These are phyloP conservation scores for Argyrosomus japonicus DNA, from an alignment of 2,113 vertebrate species.

Conservation along the genomic window DNA sequence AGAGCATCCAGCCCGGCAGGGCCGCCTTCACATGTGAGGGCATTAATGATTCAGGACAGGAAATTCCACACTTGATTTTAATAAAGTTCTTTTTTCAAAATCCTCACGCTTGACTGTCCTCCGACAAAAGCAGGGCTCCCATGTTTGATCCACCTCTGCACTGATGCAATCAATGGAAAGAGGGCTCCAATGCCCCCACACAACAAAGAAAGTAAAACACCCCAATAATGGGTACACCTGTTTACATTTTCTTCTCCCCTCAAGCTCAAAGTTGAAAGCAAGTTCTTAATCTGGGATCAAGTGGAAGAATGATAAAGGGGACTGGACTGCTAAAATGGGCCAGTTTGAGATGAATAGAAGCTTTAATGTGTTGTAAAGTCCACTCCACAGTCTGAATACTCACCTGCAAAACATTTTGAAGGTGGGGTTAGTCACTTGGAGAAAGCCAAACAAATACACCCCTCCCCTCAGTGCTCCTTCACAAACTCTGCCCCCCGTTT, in stretches of 20 bases:
- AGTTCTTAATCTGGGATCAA: conserved; percentile 65
- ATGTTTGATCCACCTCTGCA: conserved; percentile 55
- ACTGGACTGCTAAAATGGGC: conserved; percentile 5
- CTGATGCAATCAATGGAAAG: conserved; percentile 54
- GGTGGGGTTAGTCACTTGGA: too few species aligned
- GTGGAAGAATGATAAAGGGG: conserved; percentile 22
- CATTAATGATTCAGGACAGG: conserved; percentile 52
- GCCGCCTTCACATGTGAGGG: conserved; percentile 5
- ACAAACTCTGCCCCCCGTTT: too few species aligned
- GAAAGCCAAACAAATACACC: too few species aligned
- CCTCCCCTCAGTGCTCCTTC: too few species aligned
- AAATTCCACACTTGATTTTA: conserved; percentile 61
- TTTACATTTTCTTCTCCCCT: conserved; percentile 43
- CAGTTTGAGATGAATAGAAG: conserved; percentile 42
- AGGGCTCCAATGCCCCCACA: neutral
- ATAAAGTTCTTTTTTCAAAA: conserved; percentile 43
- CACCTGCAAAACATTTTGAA: neutral
- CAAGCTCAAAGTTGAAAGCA: conserved; percentile 47
- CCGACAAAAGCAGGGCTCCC: conserved; percentile 54
- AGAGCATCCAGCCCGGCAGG: conserved; percentile 1
- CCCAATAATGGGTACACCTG: conserved; percentile 49
- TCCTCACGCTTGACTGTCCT: conserved; percentile 53
- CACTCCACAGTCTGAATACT: conserved; percentile 12
- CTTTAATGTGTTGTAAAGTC: conserved; percentile 34
- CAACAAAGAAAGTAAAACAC: conserved; percentile 54